Base-by-base conservation (phyloP, 2,113 vertebrate genomes). In the Asarcornis scutulata region DNA sequence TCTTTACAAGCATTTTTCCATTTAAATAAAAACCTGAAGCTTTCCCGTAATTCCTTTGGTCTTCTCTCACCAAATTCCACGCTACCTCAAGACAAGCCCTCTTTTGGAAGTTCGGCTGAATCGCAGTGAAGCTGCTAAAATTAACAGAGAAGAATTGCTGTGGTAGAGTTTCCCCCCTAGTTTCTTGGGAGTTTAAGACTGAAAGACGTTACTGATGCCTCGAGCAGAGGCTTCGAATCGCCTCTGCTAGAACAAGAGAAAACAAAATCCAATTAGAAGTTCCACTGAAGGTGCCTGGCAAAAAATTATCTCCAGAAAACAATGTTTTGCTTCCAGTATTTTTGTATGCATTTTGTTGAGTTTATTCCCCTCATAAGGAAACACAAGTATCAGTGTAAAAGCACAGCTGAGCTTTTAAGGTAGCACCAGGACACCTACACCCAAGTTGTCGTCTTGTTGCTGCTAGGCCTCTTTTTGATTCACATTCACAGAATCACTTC, bases 401-500 rank as follows among this genome's bases (percentile, higher is more conserved):
- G 97, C 97, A 96, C 87, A 88, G 96, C 98, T 98, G 97, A 98
- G 98, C 98, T 98, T 98, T 98, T 95, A 97, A 98, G 98, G 98
- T 98, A 98, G 98, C 98, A 98, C 98, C 97, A 97, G 97, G 98
- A 97, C 98, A 98, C 98, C 98, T 98, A 96, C 96, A 98, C 95
- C 96, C 94, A 97, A 97, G 91, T 86, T 95, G 98, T 98, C 94
- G 77, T 98, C 98, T 97, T 96, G 97, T 96, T 96, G 96, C 97
- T 96, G 95, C 97, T 98, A 97, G 97, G 98, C 98, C 97, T 98
- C 97, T 98, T 96, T 95, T 98, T 97, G 97, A 97, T 98, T 99
- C 99, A 99, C 99, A 99, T 99, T 99, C 99, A 99, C 98, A 99
- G 98, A 99, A 98, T 98, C 99, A 99, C 98, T 98, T 99, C 98